Percentiles rank a stretch among this genome's conserved stretches.
These are phyloP conservation scores for Eremophila alpestris DNA, from an alignment of 2,797 vertebrate species.

Conservation along the genomic window DNA sequence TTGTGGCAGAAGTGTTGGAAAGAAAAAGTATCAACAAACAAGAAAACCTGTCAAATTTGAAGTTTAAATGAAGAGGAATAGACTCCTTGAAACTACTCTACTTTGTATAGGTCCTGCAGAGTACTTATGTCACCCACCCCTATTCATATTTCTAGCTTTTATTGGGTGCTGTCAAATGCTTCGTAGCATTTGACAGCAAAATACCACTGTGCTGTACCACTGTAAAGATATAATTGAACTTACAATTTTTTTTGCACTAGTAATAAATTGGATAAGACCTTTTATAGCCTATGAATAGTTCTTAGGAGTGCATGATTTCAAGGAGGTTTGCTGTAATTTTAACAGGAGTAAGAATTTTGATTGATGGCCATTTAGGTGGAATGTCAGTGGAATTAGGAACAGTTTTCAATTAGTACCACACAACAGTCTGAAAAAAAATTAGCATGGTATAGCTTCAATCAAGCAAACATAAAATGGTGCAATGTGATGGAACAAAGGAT, in stretches of 20 bases:
- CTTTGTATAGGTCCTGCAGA: background rate
- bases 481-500: background rate
- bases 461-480: background rate
- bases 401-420: background rate
- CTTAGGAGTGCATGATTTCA: background rate
- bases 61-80: background rate
- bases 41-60: background rate
- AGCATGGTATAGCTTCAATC: background rate
- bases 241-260: background rate
- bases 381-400: background rate
- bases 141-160: background rate
- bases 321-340: background rate
- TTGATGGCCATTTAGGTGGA: background rate
- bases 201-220: background rate
- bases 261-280: background rate
- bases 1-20: background rate
- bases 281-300: background rate
- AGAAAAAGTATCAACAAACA: background rate
- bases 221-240: background rate
- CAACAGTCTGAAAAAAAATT: background rate
- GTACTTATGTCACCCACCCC: background rate
- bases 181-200: background rate
- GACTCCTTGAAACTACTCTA: fast-evolving
- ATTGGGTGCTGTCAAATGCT: background rate
- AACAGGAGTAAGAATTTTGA: background rate